These are phyloP conservation scores for Lymantria monacha DNA, from an alignment of 2,888 invertebrate species.

Conservation along the genomic window DNA sequence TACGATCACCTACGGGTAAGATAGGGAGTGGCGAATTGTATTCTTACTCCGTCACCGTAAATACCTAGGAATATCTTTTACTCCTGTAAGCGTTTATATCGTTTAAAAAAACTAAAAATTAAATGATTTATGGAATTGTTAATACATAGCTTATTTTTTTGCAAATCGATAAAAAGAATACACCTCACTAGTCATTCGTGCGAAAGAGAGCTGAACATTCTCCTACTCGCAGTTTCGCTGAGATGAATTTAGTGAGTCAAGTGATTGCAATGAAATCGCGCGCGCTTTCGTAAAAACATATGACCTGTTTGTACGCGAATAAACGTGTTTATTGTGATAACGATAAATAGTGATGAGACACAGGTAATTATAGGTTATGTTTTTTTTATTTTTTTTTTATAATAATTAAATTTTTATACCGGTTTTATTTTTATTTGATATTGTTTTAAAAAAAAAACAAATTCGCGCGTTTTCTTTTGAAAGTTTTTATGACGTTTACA, in stretches of 20 bases:
- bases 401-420: not conserved
- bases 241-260: constrained; percentile 65
- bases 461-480: constrained; percentile 15
- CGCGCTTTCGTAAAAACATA: constrained; percentile 38
- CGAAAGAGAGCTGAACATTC: constrained; percentile 59
- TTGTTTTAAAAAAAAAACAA: not conserved
- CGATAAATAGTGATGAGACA: constrained; percentile 33
- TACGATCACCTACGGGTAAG: too few relatives aligned
- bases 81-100: too few relatives aligned
- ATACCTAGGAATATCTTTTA: too few relatives aligned
- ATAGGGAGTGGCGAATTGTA: too few relatives aligned
- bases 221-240: constrained; percentile 40
- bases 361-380: constrained; percentile 27
- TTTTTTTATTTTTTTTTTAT: constrained; percentile 1
- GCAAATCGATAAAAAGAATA: constrained; percentile 17
- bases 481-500: constrained; percentile 7
- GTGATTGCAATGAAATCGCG: constrained; percentile 47
- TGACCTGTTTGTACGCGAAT: constrained; percentile 47
- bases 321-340: constrained; percentile 33
- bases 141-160: not conserved
- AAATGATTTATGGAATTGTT: too few relatives aligned
- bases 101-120: too few relatives aligned
- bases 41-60: too few relatives aligned
- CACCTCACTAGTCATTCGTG: constrained; percentile 42
- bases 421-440: not conserved